Evolutionary conservation across 1,140 invertebrate genomes (phyloP).

Genomic region (Chlorops oryzae): DNA sequence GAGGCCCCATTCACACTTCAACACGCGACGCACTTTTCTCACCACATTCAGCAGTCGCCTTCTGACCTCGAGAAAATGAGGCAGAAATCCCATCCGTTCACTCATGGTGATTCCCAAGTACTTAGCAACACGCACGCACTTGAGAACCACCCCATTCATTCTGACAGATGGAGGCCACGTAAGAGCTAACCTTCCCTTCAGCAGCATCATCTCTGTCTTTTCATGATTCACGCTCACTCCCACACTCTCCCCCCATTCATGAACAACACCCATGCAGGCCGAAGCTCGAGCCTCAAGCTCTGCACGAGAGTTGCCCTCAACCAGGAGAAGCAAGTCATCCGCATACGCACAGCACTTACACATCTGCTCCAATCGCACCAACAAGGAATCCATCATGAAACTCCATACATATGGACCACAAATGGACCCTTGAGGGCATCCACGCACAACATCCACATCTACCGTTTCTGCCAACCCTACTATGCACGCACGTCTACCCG

Average conservation of each 20-base stretch:
- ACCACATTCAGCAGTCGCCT: too few species aligned
- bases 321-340: slow-evolving; percentile 20
- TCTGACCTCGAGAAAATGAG: too few species aligned
- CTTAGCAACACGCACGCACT: too few species aligned
- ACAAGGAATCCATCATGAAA: slow-evolving; percentile 21
- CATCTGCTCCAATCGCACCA: neutral
- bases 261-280: slow-evolving; percentile 2
- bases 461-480: slow-evolving; percentile 1
- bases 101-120: too few species aligned
- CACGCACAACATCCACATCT: slow-evolving; percentile 10
- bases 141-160: too few species aligned
- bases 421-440: slow-evolving; percentile 20
- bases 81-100: too few species aligned
- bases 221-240: slow-evolving; percentile 5
- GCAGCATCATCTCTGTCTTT: neutral
- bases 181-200: too few species aligned
- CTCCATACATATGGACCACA: slow-evolving; percentile 26
- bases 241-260: neutral
- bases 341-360: slow-evolving; percentile 22
- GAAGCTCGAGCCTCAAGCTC: slow-evolving; percentile 10
- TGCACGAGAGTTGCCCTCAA: slow-evolving; percentile 12
- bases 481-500: slow-evolving; percentile 4
- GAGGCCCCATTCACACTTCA: too few species aligned
- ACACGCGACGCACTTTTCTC: too few species aligned
- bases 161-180: too few species aligned